These are phyloP conservation scores for Neoarius graeffei DNA, from an alignment of 2,113 vertebrate species.

Conservation along the genomic window DNA sequence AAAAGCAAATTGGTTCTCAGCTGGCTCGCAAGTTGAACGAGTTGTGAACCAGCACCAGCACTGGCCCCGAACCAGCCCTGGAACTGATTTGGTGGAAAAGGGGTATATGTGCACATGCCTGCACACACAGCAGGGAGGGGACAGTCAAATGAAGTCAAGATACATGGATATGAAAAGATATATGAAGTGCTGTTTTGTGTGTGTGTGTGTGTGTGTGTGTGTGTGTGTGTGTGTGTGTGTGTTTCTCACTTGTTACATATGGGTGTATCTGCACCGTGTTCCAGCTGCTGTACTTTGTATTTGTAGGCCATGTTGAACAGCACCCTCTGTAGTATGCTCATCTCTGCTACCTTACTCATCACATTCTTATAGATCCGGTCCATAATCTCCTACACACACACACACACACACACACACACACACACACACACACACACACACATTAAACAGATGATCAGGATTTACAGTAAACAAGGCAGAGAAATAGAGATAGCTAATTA, in stretches of 20 bases:
- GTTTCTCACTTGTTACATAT: conserved; percentile 88
- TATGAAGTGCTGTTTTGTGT: background rate
- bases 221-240: background rate
- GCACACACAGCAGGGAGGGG: no score
- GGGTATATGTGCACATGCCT: no score
- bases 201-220: background rate
- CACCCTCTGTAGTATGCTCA: conserved; percentile 88
- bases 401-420: conserved; percentile 23
- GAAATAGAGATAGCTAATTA: background rate
- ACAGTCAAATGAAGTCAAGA: no score
- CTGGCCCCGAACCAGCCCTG: no score
- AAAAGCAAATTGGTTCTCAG: no score
- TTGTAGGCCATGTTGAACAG: conserved; percentile 93
- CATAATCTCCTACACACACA: conserved; percentile 88
- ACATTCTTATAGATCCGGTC: conserved; percentile 98
- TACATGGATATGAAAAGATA: no score
- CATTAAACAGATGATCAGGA: background rate
- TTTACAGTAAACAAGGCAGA: background rate
- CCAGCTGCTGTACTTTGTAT: conserved; percentile 95
- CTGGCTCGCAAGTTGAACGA: no score
- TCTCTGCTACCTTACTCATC: conserved; percentile 96
- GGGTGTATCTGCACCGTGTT: conserved; percentile 91
- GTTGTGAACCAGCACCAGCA: no score
- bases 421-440: conserved; percentile 16
- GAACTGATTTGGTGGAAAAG: no score